A percentile compares a stretch with the other conserved stretches of the same genome.
Conservation (phyloP, 2,888 invertebrate genomes). For the Xylocampa areola region DNA sequence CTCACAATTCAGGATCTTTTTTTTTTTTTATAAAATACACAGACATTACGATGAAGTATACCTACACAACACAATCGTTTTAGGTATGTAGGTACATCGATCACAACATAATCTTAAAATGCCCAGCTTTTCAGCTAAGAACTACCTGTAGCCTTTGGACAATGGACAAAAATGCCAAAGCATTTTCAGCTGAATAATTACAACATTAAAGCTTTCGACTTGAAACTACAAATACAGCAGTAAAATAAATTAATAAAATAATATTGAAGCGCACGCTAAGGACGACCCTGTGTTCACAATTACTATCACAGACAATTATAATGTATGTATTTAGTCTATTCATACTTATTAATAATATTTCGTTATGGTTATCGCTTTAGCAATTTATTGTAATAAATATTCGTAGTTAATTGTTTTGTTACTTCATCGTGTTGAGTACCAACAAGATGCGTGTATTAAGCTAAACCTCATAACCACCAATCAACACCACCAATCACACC, state of each 20-base stretch:
- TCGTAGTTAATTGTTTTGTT: no score
- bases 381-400: background rate
- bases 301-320: slow-evolving; percentile 8
- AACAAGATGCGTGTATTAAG: background rate
- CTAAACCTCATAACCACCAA: slow-evolving; percentile 1
- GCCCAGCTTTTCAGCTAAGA: no score
- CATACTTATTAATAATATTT: background rate
- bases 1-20: background rate
- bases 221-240: slow-evolving; percentile 1
- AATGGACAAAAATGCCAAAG: no score
- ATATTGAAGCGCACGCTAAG: slow-evolving; percentile 2
- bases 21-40: no score
- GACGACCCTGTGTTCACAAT: background rate
- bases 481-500: background rate
- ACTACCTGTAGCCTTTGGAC: no score
- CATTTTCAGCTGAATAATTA: no score
- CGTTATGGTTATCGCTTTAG: slow-evolving; percentile 15
- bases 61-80: no score
- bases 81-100: no score
- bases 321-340: slow-evolving; percentile 9
- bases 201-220: no score
- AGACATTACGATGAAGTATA: no score
- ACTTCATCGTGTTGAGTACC: no score
- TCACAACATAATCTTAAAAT: no score
- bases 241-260: background rate